Evolutionary conservation across 2,888 invertebrate species (phyloP), one percentile per base, ranked within the genome.

Genomic region (Cephonodes hylas): DNA sequence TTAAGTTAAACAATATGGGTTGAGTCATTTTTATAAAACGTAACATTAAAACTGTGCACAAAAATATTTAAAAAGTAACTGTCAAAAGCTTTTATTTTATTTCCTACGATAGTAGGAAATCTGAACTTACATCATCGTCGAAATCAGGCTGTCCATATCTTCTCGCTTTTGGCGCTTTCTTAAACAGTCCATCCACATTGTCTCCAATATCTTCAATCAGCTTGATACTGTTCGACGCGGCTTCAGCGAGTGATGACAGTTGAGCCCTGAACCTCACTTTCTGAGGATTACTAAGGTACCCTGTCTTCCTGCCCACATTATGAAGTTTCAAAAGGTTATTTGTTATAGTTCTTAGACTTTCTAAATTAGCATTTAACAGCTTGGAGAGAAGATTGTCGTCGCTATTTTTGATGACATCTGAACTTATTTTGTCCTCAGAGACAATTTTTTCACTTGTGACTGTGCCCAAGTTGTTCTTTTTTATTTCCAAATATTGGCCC

Each of bases 401-500:
- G 10, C 68, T 85, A 58, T 86, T 84, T 66, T 91, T 90, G 4
- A 88, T 74, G 57, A 87, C 88, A 15, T 91, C 91, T 25, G 78
- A 88, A 69, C 85, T 88, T 60, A 91, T 84, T 58, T 81, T 89
- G 5, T 89, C 91, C 80, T 91, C 89, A 13, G 91, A 83, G 0
- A 93, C 86, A 2, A 93, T 86, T 62, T 86, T 93, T 66, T 93
- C 93, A 31, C 92, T 93, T 48, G 90, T 76, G 0, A 93, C 76
- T 6, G 85, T 82, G 18, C 95, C 95, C 69, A 93, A 85, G 5
- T 85, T 83, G 60, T 93, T 90, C 83, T 93, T 93, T 59, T 89
- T 93, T 59, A 95, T 88, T 92, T 93, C 93, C 71, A 95, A 83
- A 61, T 94, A 93, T 81, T 96, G 95, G 0, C 96, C 96, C 75